Evolutionary conservation across 2,797 vertebrate species (phyloP).

Genomic region (Muscicapa striata): DNA sequence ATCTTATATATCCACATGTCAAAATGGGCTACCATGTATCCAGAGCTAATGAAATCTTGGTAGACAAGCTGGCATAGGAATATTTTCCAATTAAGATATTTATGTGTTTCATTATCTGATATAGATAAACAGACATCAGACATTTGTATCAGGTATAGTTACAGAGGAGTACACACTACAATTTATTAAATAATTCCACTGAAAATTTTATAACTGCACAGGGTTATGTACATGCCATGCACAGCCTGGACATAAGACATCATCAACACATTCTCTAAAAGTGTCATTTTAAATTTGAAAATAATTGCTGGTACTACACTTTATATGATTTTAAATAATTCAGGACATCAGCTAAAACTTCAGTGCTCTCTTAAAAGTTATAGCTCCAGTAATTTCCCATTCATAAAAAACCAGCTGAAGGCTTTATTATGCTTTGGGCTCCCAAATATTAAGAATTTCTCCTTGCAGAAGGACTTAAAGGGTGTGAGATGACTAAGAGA

Average conservation of each 20-base stretch:
- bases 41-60: neutral
- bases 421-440: conserved; percentile 6
- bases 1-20: neutral
- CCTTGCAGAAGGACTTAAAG: neutral
- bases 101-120: neutral
- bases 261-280: neutral
- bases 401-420: neutral
- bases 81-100: neutral
- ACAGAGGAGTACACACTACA: neutral
- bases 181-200: neutral
- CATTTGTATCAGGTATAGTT: neutral
- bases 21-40: neutral
- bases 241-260: neutral
- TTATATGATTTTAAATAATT: conserved; percentile 7
- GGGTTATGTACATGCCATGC: neutral
- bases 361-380: conserved; percentile 16
- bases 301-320: neutral
- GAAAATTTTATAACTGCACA: neutral
- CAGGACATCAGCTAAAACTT: conserved; percentile 21
- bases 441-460: neutral
- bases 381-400: neutral
- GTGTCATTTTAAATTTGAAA: neutral
- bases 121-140: neutral
- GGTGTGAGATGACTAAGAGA: neutral
- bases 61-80: neutral